Base-by-base conservation (phyloP, 2,113 vertebrate genomes). In the Indicator maculatus region DNA sequence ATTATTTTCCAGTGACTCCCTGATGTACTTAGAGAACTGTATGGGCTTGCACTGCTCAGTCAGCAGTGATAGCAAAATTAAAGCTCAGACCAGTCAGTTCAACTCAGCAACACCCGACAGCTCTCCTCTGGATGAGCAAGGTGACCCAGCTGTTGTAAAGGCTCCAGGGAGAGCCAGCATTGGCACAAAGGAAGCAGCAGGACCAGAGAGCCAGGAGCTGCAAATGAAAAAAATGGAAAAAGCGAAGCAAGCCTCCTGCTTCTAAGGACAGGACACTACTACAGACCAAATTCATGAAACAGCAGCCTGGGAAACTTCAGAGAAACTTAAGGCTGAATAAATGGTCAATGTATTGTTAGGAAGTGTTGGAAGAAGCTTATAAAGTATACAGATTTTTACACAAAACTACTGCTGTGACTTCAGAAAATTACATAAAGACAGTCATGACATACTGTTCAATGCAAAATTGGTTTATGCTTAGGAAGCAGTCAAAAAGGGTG, bases 41-140 rank as follows among this genome's bases (percentile, higher is more conserved):
- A 52, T 52, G 50, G 50, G 50, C 50, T 52, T 52, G 50, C 50
- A 52, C 50, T 52, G 50, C 50, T 52, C 50, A 52, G 23, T 26
- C 50, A 26, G 50, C 50, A 52, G 23, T 26, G 69, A 80, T 30
- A 8, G 39, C 39, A 8, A 52, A 76, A 41, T 0, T 61, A 58
- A 75, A 79, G 52, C 67, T 83, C 52, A 70, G 50, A 31, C 1
- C 64, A 76, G 39, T 4, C 53, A 31, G 64, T 18, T 69, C 75
- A 44, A 75, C 23, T 20, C 38, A 20, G 60, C 21, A 41, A 16
- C 24, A 39, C 5, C 39, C 58, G 11, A 24, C 9, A 70, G n/a
- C 13, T 76, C 36, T 15, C 24, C 45, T 19, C 3, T 5, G 14
- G 39, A 7, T 39, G 1, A 28, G 45, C 0, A 0, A 79, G 52